phyloP scores from a whole-genome alignment of 2,888 invertebrate genomes.

The Dryococelus australis region DNA sequence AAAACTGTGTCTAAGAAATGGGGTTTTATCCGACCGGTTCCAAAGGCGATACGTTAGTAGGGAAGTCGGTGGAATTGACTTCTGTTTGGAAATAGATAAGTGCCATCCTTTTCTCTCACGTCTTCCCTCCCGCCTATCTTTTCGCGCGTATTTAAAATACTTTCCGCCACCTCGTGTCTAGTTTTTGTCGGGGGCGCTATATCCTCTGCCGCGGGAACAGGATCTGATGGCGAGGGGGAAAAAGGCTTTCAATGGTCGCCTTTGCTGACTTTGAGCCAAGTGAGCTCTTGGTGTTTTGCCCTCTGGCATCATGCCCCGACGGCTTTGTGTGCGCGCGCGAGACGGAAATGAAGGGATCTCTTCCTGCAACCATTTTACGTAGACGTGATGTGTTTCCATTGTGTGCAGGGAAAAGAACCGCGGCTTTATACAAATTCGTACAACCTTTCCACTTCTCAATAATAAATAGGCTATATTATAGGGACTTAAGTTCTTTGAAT shows the following conservation, averaged over 20 bases:
- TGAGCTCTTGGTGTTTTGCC: not conserved
- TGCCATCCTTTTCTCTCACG: not conserved
- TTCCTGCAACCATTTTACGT: too few relatives aligned
- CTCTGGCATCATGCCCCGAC: not conserved
- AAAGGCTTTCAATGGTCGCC: not conserved
- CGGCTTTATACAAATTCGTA: too few relatives aligned
- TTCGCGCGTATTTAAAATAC: not conserved
- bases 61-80: slow-evolving; percentile 26
- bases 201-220: not conserved
- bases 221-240: not conserved
- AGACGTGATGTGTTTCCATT: too few relatives aligned
- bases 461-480: too few relatives aligned
- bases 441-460: too few relatives aligned
- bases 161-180: not conserved
- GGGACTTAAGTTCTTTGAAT: too few relatives aligned
- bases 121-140: not conserved
- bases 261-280: not conserved
- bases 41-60: slow-evolving; percentile 17
- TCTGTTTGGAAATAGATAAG: slow-evolving; percentile 29
- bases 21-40: not conserved
- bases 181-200: not conserved
- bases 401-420: too few relatives aligned
- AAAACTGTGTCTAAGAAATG: slow-evolving; percentile 29
- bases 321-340: not conserved
- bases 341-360: too few relatives aligned